Conservation (phyloP, 2,113 vertebrate species). For the Ariopsis seemanni region DNA sequence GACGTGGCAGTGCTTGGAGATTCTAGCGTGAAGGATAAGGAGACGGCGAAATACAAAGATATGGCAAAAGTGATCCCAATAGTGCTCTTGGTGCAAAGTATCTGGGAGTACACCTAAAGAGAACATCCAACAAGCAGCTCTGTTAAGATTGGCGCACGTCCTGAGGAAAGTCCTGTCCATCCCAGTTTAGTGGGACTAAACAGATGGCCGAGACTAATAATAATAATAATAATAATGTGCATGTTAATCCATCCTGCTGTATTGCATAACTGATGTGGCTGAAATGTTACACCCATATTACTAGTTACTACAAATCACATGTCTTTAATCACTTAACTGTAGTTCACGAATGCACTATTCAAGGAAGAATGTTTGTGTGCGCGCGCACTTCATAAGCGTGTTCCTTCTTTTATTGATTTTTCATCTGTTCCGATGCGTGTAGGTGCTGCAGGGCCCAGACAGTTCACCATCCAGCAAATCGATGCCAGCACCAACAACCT, state of each 20-base stretch:
- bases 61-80: too few species aligned
- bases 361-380: not conserved
- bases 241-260: not conserved
- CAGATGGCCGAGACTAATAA: not conserved
- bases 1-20: too few species aligned
- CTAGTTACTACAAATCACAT: too few species aligned
- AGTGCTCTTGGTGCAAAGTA: too few species aligned
- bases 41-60: too few species aligned
- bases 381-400: not conserved
- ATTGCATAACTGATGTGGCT: not conserved
- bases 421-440: not conserved
- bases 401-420: not conserved
- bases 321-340: not conserved
- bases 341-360: not conserved
- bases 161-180: too few species aligned
- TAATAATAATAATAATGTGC: not conserved
- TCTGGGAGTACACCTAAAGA: too few species aligned
- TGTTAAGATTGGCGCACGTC: too few species aligned
- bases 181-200: too few species aligned
- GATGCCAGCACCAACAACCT: constrained; percentile 94
- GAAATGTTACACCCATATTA: not conserved
- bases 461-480: constrained; percentile 98
- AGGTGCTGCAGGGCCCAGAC: constrained; percentile 94
- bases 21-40: too few species aligned
- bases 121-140: too few species aligned